These are phyloP conservation scores for Rhynchonycteris naso DNA, from an alignment of 2,797 vertebrate species.

Conservation along the genomic window DNA sequence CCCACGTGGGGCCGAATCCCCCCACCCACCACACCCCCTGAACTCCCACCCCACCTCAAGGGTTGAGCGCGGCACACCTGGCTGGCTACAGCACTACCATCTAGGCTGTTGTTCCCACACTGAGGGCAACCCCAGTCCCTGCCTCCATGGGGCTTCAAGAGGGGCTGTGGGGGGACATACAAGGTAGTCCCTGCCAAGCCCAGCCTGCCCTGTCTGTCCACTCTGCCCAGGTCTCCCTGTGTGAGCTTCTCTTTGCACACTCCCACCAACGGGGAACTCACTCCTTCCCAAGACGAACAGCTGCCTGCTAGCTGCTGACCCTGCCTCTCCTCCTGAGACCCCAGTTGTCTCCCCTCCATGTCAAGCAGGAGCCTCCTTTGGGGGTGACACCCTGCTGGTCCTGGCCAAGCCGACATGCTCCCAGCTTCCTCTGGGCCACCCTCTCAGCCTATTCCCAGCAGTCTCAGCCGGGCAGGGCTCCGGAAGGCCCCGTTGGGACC, in stretches of 20 bases:
- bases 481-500: not conserved
- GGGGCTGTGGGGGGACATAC: too few species aligned
- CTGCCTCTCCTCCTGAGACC: not conserved
- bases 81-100: too few species aligned
- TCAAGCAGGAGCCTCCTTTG: not conserved
- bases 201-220: too few species aligned
- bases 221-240: too few species aligned
- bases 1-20: rapidly evolving
- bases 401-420: not conserved
- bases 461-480: too few species aligned
- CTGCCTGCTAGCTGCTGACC: not conserved
- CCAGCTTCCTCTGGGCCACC: not conserved
- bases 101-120: rapidly evolving
- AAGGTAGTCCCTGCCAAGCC: too few species aligned
- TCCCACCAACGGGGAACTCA: not conserved
- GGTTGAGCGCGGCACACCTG: rapidly evolving
- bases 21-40: rapidly evolving
- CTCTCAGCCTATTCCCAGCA: rapidly evolving
- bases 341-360: rapidly evolving
- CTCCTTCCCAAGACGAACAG: not conserved
- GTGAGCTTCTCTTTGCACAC: not conserved
- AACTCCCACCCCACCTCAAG: rapidly evolving
- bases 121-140: rapidly evolving
- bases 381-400: rapidly evolving
- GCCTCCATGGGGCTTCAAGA: rapidly evolving